Percentiles rank a stretch among this genome's conserved stretches.
Evolutionary conservation across 2,797 vertebrate species (phyloP).

Genomic region (Clamator glandarius): DNA sequence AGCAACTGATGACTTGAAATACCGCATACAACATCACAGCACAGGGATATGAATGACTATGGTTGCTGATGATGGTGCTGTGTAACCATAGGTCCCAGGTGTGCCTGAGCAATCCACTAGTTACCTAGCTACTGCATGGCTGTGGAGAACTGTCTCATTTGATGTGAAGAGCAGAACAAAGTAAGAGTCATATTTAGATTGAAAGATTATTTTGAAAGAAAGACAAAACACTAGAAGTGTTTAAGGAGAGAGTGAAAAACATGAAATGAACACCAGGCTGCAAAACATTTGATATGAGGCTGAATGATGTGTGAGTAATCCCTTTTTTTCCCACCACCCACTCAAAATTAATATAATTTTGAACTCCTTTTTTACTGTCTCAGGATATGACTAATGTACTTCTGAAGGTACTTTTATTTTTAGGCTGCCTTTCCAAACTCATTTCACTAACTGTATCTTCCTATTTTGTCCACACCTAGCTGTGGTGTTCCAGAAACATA

Average conservation of each 20-base stretch:
- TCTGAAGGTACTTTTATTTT: background rate
- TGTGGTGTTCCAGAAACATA: background rate
- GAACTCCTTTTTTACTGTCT: background rate
- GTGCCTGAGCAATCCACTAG: background rate
- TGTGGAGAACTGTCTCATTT: conserved; percentile 82
- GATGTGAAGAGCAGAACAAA: conserved; percentile 38
- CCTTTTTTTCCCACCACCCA: background rate
- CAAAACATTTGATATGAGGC: background rate
- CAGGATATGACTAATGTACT: background rate
- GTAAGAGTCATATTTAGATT: background rate
- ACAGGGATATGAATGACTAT: background rate
- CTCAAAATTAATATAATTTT: background rate
- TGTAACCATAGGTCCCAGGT: background rate
- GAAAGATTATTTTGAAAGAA: background rate
- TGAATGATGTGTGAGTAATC: background rate
- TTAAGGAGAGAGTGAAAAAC: background rate
- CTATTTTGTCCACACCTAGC: background rate
- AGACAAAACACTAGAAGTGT: background rate
- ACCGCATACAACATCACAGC: background rate
- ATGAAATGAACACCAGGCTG: background rate
- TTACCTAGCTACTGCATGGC: conserved; percentile 56
- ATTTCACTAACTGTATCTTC: background rate
- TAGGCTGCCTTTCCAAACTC: background rate
- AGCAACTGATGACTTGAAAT: background rate
- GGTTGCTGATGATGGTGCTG: background rate